Evolutionary conservation across 1,140 invertebrate species (phyloP).

Genomic region (Drosophila yakuba): DNA sequence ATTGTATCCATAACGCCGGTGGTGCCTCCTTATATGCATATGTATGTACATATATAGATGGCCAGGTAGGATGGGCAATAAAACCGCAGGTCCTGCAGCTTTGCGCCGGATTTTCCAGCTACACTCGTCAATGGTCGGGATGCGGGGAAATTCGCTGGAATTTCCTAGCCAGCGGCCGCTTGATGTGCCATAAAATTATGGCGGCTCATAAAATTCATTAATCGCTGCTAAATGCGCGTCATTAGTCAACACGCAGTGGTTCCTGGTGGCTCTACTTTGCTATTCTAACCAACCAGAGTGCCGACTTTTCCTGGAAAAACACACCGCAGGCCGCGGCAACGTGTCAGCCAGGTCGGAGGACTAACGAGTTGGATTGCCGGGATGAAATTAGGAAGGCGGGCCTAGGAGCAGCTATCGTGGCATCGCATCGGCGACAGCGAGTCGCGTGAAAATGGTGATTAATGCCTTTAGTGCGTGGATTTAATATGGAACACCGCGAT

Average conservation of each 20-base stretch:
- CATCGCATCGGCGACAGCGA: conserved; percentile 38
- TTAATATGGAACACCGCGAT: conserved; percentile 71
- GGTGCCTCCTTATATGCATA: conserved; percentile 38
- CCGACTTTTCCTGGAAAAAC: conserved; percentile 73
- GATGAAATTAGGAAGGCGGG: background rate
- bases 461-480: conserved; percentile 77
- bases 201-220: conserved; percentile 80
- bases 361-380: conserved; percentile 52
- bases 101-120: conserved; percentile 42
- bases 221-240: conserved; percentile 82
- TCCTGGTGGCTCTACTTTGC: conserved; percentile 13
- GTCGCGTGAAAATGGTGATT: conserved; percentile 81
- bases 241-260: conserved; percentile 73
- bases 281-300: conserved; percentile 6
- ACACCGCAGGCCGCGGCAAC: conserved; percentile 45
- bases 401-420: conserved; percentile 8
- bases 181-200: conserved; percentile 83
- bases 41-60: background rate
- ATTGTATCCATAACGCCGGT: conserved; percentile 72
- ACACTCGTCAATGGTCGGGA: conserved; percentile 58
- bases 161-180: conserved; percentile 58
- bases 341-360: conserved; percentile 53
- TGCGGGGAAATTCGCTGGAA: conserved; percentile 76
- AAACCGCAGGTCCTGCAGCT: conserved; percentile 67
- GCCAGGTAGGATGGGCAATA: conserved; percentile 55